phyloP scores from a whole-genome alignment of 2,113 vertebrate species.

The Ophthalmolycus amberensis region DNA sequence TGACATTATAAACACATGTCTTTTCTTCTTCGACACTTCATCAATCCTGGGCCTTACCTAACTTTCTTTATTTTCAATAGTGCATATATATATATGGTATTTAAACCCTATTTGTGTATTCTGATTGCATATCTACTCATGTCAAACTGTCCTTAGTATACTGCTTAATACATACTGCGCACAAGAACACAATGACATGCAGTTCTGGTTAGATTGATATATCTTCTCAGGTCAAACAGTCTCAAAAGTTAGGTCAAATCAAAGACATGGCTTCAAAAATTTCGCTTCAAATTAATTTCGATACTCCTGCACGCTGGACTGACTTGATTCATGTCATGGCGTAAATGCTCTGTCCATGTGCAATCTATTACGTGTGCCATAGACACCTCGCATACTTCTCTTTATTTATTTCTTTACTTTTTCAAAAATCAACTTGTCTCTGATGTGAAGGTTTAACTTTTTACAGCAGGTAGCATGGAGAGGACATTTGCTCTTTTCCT shows the following conservation, averaged over 20 bases:
- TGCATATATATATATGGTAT: neutral
- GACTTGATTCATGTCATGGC: slow-evolving; percentile 3
- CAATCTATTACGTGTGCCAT: slow-evolving; percentile 14
- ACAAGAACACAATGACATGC: neutral
- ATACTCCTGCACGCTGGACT: neutral
- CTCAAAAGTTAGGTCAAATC: neutral
- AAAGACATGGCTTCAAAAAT: neutral
- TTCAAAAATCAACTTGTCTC: slow-evolving; percentile 30
- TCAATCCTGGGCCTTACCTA: too few species aligned
- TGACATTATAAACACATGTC: neutral
- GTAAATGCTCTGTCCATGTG: slow-evolving; percentile 26
- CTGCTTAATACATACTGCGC: neutral
- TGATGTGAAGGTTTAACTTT: slow-evolving; percentile 50
- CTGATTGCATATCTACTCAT: neutral
- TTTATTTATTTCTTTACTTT: slow-evolving; percentile 25
- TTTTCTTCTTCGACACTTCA: neutral
- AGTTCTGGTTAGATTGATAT: neutral
- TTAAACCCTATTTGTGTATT: neutral
- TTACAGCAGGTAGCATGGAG: slow-evolving; percentile 66
- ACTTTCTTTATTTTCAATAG: neutral
- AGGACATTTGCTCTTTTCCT: slow-evolving; percentile 71
- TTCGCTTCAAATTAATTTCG: neutral
- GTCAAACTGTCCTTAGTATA: neutral
- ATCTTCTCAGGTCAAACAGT: neutral
- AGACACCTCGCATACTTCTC: slow-evolving; percentile 28